Evolutionary conservation across 2,797 vertebrate species (phyloP).

Genomic region (Synaphobranchus kaupii): DNA sequence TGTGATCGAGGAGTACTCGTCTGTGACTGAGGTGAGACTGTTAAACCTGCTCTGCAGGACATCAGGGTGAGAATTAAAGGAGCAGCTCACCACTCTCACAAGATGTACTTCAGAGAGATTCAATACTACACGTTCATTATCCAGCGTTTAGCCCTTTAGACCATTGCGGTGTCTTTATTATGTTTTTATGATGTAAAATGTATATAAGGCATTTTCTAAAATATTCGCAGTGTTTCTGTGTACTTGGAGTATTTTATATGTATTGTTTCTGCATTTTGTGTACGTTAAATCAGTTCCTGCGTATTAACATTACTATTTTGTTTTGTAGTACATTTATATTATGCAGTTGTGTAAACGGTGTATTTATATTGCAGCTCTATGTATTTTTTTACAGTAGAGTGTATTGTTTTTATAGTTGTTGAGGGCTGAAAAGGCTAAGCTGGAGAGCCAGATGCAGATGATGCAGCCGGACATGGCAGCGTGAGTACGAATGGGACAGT

Average conservation of each 20-base stretch:
- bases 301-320: background rate
- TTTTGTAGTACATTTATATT: background rate
- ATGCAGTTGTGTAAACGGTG: background rate
- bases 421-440: slow-evolving; percentile 79
- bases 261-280: background rate
- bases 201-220: background rate
- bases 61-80: background rate
- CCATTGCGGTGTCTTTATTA: background rate
- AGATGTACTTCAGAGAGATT: background rate
- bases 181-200: background rate
- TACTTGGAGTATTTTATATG: background rate
- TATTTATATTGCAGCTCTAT: background rate
- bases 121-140: background rate
- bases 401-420: slow-evolving; percentile 70
- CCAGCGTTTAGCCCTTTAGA: background rate
- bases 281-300: background rate
- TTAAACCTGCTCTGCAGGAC: background rate
- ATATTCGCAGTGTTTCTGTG: background rate
- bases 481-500: slow-evolving; percentile 64
- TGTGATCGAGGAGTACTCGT: slow-evolving; percentile 78
- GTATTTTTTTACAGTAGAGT: background rate
- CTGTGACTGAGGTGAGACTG: slow-evolving; percentile 79
- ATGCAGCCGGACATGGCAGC: slow-evolving; percentile 80
- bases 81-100: background rate
- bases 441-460: slow-evolving; percentile 79